Evolutionary conservation across 1,140 invertebrate genomes (phyloP).

Genomic region (Trigoniulus corallinus): DNA sequence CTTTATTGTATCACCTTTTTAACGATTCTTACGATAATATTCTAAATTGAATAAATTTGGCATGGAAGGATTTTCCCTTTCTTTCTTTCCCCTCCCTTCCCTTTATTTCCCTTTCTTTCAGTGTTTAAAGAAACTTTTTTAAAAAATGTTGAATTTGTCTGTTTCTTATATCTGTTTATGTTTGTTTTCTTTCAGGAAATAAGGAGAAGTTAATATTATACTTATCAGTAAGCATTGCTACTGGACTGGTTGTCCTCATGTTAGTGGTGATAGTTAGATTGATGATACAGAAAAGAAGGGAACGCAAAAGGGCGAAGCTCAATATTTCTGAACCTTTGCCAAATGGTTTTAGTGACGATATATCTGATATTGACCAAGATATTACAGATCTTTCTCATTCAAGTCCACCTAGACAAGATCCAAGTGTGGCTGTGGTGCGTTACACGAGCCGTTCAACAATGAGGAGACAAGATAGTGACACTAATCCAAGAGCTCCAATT

Average conservation of each 20-base stretch:
- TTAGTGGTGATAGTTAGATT: constrained; percentile 46
- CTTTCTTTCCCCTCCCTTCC: no score
- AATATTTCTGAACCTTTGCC: constrained; percentile 44
- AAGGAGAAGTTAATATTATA: constrained; percentile 59
- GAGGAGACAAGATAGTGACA: constrained; percentile 21
- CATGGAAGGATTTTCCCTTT: no score
- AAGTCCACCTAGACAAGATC: constrained; percentile 17
- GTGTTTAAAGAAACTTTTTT: no score
- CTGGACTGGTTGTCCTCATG: constrained; percentile 46
- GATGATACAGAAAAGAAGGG: constrained; percentile 37
- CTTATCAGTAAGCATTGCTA: constrained; percentile 48
- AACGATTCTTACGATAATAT: no score
- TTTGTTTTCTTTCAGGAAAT: no score
- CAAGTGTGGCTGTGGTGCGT: constrained; percentile 16
- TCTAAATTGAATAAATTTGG: no score
- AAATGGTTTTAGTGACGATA: constrained; percentile 35
- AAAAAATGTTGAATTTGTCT: no score
- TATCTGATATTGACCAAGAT: constrained; percentile 52
- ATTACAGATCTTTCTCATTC: constrained; percentile 31
- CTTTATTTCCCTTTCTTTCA: no score
- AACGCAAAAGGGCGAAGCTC: constrained; percentile 36
- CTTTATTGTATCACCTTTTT: no score
- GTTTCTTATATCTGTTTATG: no score
- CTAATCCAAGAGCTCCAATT: constrained; percentile 29
- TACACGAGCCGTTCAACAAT: constrained; percentile 16